Conservation (phyloP, 2,113 vertebrate genomes). For the Cercopithecus mona region DNA sequence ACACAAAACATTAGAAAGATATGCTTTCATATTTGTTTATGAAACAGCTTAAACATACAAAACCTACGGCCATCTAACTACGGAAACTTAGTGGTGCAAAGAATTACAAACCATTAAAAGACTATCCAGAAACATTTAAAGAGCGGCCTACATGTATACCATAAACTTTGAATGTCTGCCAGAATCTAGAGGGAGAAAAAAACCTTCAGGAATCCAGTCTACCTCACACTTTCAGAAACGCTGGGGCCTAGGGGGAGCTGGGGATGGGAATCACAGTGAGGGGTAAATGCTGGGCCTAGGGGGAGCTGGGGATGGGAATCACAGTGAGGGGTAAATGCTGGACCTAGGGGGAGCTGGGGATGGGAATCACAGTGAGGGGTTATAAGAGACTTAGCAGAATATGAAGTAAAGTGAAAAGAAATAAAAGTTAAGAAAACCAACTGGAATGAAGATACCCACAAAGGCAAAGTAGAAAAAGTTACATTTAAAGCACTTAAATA, state of each 20-base stretch:
- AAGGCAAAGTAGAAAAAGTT: not conserved
- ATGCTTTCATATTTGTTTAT: not conserved
- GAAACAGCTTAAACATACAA: not conserved
- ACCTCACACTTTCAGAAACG: not conserved
- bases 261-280: no score
- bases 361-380: not conserved
- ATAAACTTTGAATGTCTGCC: not conserved
- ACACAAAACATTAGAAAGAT: constrained; percentile 12
- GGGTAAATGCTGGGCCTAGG: not conserved
- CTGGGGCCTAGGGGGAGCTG: no score
- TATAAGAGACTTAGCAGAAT: not conserved
- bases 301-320: no score
- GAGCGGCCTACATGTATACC: not conserved
- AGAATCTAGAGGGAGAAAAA: not conserved
- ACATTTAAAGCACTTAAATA: not conserved
- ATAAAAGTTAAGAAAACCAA: not conserved
- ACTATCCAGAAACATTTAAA: not conserved
- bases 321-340: not conserved
- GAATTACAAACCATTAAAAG: not conserved
- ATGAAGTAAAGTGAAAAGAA: not conserved
- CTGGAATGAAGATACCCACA: not conserved
- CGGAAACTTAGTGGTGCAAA: not conserved
- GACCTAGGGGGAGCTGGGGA: not conserved
- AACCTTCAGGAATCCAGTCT: not conserved
- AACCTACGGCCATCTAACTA: not conserved